Evolutionary conservation across 2,888 invertebrate genomes (phyloP), one percentile per base, ranked within the genome.

Genomic region (Rhabditophanes sp.): DNA sequence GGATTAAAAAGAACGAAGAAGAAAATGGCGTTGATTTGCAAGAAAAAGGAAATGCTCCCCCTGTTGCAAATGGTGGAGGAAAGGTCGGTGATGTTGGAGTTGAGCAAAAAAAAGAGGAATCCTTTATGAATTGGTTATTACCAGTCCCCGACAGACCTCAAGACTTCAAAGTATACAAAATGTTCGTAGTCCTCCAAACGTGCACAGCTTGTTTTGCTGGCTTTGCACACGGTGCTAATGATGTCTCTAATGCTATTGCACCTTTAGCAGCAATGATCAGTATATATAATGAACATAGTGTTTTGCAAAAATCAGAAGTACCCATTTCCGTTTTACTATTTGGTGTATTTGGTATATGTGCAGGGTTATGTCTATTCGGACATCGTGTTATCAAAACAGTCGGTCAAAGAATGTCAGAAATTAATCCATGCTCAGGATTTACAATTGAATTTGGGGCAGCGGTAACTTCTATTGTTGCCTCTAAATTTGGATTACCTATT

Each of bases 141-240:
- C n/a, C n/a, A n/a, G n/a, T n/a, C n/a, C n/a, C 42, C 16, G 34
- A 33, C 1, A 41, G 49, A 6, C 56, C 57, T n/a, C 55, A 59
- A 39, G 61, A 61, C 30, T 58, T 56, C 17, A 55, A 59, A 30
- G 60, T 56, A 3, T 46, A 55, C n/a, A 37, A 46, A 19, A 44
- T 61, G 25, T 61, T 61, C 46, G 53, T 46, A 25, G 51, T 62
- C 37, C 50, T 61, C 5, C 61, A 61, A 37, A 34, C 50, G 34
- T 72, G 96, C 39, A 96, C 93, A 0, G 96, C 96, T 4, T 79
- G 84, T 11, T 96, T 96, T 67, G 93, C 90, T 2, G 84, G 90
- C 33, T 96, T 96, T 67, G 96, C 93, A 12, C 96, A 96, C 63
- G 96, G 93, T 19, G 93, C 90, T 17, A 96, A 96, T 66, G 93